Evolutionary conservation across 1,140 invertebrate species (phyloP).

Genomic region (Drosophila virilis): DNA sequence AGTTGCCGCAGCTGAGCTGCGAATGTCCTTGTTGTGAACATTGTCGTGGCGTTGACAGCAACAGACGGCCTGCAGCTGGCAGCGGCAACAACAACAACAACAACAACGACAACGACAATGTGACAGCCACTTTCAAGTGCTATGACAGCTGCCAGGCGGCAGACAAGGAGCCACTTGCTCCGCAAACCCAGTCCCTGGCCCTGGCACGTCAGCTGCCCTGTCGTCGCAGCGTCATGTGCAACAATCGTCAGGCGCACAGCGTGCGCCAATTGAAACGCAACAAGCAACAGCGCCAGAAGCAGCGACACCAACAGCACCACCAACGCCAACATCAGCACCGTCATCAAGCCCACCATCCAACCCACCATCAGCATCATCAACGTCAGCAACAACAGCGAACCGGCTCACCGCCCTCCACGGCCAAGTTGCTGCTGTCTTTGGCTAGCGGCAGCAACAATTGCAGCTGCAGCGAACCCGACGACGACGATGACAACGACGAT

Average conservation of each 20-base stretch:
- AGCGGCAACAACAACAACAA: conserved; percentile 15
- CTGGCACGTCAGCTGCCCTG: conserved; percentile 54
- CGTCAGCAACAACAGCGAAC: conserved; percentile 18
- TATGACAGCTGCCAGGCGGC: conserved; percentile 73
- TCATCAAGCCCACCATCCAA: conserved; percentile 5
- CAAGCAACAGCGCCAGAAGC: conserved; percentile 62
- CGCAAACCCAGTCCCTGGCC: conserved; percentile 22
- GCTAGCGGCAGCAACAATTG: conserved; percentile 49
- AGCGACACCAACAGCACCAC: conserved; percentile 34
- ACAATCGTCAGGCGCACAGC: conserved; percentile 68
- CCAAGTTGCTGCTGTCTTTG: conserved; percentile 68
- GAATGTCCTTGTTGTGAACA: conserved; percentile 71
- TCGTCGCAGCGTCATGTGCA: conserved; percentile 73
- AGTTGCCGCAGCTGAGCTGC: conserved; percentile 43
- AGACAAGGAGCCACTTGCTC: conserved; percentile 24
- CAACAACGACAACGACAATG: conserved; percentile 42
- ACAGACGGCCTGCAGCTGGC: conserved; percentile 1
- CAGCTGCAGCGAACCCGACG: conserved; percentile 53
- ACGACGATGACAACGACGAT: conserved; percentile 8
- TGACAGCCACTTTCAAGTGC: conserved; percentile 65
- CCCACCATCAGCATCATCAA: conserved; percentile 16
- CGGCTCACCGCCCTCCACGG: conserved; percentile 57
- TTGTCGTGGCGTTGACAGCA: conserved; percentile 39
- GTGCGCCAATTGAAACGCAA: conserved; percentile 75
- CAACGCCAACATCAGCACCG: conserved; percentile 20